phyloP scores from a whole-genome alignment of 2,113 vertebrate genomes.

The Zeus faber region DNA sequence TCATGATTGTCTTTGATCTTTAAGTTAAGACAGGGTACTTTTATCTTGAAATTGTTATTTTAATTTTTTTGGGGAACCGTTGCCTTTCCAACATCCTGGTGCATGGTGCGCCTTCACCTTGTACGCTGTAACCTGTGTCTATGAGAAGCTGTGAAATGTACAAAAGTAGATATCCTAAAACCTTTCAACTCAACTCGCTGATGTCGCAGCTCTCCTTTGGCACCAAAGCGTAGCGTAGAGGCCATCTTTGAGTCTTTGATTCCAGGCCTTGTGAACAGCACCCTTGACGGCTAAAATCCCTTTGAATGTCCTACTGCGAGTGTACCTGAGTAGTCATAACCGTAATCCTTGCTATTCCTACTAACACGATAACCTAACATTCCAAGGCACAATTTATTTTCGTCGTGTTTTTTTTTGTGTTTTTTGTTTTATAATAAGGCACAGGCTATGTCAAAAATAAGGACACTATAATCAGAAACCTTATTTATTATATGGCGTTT shows the following conservation, averaged over 20 bases:
- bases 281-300: no score
- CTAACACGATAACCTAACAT: no score
- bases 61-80: not conserved
- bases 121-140: slow-evolving; percentile 29
- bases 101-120: not conserved
- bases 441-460: not conserved
- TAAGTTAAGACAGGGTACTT: no score
- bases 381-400: not conserved
- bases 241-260: not conserved
- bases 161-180: slow-evolving; percentile 38
- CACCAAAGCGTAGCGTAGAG: not conserved
- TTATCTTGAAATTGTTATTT: not conserved
- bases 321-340: no score
- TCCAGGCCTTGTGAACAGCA: not conserved
- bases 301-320: no score
- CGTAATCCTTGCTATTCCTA: not conserved
- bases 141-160: slow-evolving; percentile 69
- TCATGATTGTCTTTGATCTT: no score
- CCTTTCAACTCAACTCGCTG: slow-evolving; percentile 19
- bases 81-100: not conserved
- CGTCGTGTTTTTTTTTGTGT: not conserved
- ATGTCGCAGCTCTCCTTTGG: not conserved
- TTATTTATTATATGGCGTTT: no score
- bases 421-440: not conserved
- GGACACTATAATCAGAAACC: no score